phyloP scores from a whole-genome alignment of 2,797 vertebrate species.

The Brachymystax lenok region DNA sequence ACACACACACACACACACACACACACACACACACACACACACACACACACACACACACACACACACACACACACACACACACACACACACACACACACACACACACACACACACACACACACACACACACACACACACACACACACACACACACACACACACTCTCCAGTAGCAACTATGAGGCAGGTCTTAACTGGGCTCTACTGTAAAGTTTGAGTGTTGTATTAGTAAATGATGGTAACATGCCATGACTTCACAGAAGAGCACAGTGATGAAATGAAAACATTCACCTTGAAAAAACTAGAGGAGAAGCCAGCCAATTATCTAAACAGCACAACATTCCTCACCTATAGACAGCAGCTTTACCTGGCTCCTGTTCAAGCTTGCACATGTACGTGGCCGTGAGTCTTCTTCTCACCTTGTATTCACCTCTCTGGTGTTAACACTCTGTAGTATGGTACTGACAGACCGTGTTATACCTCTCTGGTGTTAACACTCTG shows the following conservation, averaged over 20 bases:
- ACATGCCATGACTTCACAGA: conserved; percentile 23
- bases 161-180: too few species aligned
- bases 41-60: not conserved
- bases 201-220: conserved; percentile 7
- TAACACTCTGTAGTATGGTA: not conserved
- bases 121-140: conserved; percentile 9
- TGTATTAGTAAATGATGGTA: not conserved
- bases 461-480: too few species aligned
- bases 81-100: not conserved
- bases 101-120: not conserved
- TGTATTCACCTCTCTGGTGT: conserved; percentile 34
- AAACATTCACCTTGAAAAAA: conserved; percentile 33
- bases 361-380: conserved; percentile 24
- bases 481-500: too few species aligned
- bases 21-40: not conserved
- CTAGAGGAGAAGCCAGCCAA: conserved; percentile 20
- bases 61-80: conserved; percentile 11
- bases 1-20: conserved; percentile 6
- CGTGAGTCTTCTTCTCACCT: conserved; percentile 38
- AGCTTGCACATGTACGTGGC: conserved; percentile 13
- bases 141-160: not conserved
- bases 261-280: conserved; percentile 19
- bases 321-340: conserved; percentile 35
- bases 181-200: not conserved
- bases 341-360: conserved; percentile 21